phyloP scores from a whole-genome alignment of 2,797 vertebrate genomes.

The Astyanax mexicanus region DNA sequence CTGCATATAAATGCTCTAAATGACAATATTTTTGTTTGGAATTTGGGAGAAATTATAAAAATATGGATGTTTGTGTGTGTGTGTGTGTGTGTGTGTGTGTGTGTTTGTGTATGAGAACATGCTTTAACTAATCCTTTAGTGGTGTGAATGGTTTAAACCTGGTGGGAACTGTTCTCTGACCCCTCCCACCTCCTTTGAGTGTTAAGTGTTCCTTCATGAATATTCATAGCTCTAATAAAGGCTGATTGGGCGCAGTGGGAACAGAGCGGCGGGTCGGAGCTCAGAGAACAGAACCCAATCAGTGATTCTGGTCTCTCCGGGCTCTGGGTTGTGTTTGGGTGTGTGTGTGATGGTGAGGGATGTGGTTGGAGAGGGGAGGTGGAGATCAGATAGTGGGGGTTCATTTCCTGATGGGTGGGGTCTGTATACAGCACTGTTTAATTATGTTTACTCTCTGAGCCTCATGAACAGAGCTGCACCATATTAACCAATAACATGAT shows the following conservation, averaged over 20 bases:
- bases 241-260: slow-evolving; percentile 65
- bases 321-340: slow-evolving; percentile 1
- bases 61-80: too few relatives aligned
- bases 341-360: background rate
- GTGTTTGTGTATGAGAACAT: slow-evolving; percentile 15
- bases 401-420: background rate
- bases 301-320: slow-evolving; percentile 14
- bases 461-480: slow-evolving; percentile 15
- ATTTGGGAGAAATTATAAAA: too few relatives aligned
- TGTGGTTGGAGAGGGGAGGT: background rate
- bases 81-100: slow-evolving; percentile 21
- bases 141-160: slow-evolving; percentile 55
- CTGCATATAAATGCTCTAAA: too few relatives aligned
- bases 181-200: slow-evolving; percentile 62
- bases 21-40: too few relatives aligned
- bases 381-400: background rate
- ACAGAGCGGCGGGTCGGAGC: slow-evolving; percentile 66
- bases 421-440: background rate
- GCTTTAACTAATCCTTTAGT: slow-evolving; percentile 48
- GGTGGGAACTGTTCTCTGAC: slow-evolving; percentile 70
- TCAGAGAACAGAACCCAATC: slow-evolving; percentile 26
- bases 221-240: slow-evolving; percentile 69
- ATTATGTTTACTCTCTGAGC: background rate
- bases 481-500: too few relatives aligned
- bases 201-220: slow-evolving; percentile 70